phyloP scores from a whole-genome alignment of 2,888 invertebrate species.

The Leptodirus hochenwartii region DNA sequence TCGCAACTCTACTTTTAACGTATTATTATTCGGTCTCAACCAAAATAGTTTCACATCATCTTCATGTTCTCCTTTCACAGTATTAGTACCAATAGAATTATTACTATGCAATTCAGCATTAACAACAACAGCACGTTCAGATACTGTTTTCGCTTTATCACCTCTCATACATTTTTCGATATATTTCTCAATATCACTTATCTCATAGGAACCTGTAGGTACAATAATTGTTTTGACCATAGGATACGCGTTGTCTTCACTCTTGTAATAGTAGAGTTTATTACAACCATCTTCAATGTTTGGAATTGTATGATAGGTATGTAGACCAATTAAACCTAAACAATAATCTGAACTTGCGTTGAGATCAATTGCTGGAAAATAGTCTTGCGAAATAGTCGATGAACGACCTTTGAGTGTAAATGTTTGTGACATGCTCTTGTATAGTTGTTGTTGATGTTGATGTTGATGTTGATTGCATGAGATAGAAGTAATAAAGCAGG shows the following conservation, averaged over 20 bases:
- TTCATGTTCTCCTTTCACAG: no score
- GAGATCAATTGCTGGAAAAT: constrained; percentile 15
- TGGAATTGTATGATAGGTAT: constrained; percentile 18
- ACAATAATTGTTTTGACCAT: constrained; percentile 7
- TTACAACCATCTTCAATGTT: constrained; percentile 20
- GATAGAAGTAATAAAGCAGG: no score
- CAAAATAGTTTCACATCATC: no score
- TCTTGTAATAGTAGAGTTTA: constrained; percentile 15
- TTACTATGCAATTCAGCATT: no score
- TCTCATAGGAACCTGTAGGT: constrained; percentile 9
- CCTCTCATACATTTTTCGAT: constrained; percentile 7
- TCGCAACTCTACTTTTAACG: constrained; percentile 4
- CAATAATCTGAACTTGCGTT: constrained; percentile 13
- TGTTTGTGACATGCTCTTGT: constrained; percentile 14
- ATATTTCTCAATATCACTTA: constrained; percentile 8
- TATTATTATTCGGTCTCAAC: constrained; percentile 6
- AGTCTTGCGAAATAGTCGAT: constrained; percentile 12
- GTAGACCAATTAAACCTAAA: constrained; percentile 15
- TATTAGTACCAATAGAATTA: no score
- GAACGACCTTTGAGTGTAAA: constrained; percentile 15
- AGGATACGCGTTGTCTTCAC: no score
- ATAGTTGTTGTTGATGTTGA: no score
- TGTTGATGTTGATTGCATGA: no score
- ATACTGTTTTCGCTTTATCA: no score
- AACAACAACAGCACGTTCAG: no score